These are phyloP conservation scores for Heliconius himera DNA, from an alignment of 1,140 invertebrate species.

Conservation along the genomic window DNA sequence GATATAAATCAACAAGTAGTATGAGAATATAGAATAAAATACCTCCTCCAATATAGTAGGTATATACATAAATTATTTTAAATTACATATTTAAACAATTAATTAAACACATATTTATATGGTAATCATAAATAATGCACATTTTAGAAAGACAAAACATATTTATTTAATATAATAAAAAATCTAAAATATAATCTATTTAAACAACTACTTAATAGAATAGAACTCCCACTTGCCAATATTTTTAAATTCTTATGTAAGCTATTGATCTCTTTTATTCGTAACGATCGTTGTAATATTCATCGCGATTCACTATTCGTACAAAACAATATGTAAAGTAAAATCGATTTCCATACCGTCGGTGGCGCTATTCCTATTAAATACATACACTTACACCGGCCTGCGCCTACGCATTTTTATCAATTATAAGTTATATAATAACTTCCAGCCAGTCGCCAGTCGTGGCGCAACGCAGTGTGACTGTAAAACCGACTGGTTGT, in stretches of 20 bases:
- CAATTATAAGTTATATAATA: slow-evolving; percentile 68
- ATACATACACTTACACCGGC: slow-evolving; percentile 54
- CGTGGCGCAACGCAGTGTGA: too few species aligned
- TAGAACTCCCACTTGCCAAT: slow-evolving; percentile 37
- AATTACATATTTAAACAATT: too few species aligned
- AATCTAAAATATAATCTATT: not conserved
- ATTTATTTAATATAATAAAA: too few species aligned
- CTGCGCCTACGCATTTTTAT: slow-evolving; percentile 70
- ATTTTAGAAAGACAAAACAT: too few species aligned
- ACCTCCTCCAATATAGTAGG: too few species aligned
- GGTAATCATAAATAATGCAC: too few species aligned
- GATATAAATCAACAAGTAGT: too few species aligned
- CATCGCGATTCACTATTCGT: slow-evolving; percentile 47
- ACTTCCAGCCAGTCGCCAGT: too few species aligned
- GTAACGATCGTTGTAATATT: slow-evolving; percentile 32
- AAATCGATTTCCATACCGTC: slow-evolving; percentile 60
- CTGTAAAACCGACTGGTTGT: too few species aligned
- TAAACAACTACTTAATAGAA: not conserved
- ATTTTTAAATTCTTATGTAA: slow-evolving; percentile 22
- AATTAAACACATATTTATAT: too few species aligned
- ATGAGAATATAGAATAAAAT: too few species aligned
- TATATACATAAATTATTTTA: too few species aligned
- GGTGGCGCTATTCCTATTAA: slow-evolving; percentile 68
- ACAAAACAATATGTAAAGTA: slow-evolving; percentile 56
- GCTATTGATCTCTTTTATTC: slow-evolving; percentile 28